Conservation (phyloP, 2,113 vertebrate species). For the Halcyon senegalensis region DNA sequence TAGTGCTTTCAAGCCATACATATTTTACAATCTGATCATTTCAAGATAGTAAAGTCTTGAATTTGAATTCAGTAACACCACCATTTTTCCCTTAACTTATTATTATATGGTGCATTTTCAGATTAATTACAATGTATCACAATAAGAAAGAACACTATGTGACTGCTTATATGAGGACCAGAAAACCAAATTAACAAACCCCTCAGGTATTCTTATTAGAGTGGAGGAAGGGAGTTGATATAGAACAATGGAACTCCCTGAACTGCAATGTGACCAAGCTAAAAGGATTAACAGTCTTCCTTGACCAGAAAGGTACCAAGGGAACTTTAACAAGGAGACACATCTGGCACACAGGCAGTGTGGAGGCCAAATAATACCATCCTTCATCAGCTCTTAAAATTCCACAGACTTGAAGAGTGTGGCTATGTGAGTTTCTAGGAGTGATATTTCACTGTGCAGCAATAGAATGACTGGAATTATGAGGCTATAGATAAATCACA, state of each 20-base stretch:
- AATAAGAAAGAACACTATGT: not conserved
- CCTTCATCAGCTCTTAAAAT: conserved; percentile 49
- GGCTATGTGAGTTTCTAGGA: conserved; percentile 25
- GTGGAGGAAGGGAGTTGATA: not conserved
- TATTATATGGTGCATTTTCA: not conserved
- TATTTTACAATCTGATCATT: not conserved
- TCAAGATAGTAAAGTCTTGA: not conserved
- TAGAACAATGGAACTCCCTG: not conserved
- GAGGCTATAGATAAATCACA: conserved; percentile 55
- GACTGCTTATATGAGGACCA: not conserved
- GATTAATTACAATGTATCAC: not conserved
- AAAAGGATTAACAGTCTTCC: conserved; percentile 35
- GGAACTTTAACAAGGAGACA: conserved; percentile 30
- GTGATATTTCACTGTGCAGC: conserved; percentile 47
- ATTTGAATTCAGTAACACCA: not conserved
- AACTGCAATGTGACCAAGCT: conserved; percentile 52
- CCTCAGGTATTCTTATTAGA: not conserved
- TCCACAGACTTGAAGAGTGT: not conserved
- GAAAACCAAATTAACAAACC: not conserved
- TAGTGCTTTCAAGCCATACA: not conserved
- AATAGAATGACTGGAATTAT: conserved; percentile 56
- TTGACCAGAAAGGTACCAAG: conserved; percentile 7
- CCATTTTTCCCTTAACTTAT: not conserved
- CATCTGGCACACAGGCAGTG: conserved; percentile 4
- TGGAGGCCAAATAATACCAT: not conserved